A percentile compares a stretch with the other conserved stretches of the same genome.
Conservation (phyloP, 2,797 vertebrate genomes). For the Gambusia yucatana region DNA sequence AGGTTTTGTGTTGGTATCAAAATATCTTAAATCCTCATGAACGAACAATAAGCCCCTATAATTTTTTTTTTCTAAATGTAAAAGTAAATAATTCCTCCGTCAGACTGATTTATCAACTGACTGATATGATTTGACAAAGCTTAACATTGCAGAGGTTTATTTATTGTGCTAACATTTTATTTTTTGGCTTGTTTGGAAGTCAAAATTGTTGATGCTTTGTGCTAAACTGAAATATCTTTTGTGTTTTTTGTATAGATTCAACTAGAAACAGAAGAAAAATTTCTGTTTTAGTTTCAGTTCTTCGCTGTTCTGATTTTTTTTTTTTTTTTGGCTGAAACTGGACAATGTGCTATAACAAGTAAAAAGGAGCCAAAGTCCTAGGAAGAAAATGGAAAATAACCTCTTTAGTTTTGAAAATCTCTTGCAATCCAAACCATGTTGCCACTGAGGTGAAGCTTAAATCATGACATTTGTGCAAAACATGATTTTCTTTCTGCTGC, state of each 20-base stretch:
- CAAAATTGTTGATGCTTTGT: background rate
- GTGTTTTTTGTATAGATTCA: background rate
- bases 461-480: background rate
- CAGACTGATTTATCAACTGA: background rate
- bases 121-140: background rate
- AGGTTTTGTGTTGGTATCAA: background rate
- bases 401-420: background rate
- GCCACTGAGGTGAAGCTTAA: background rate
- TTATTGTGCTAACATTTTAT: background rate
- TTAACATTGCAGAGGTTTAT: background rate
- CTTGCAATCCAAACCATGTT: background rate
- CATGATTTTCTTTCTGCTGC: constrained; percentile 5
- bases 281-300: background rate
- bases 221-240: background rate
- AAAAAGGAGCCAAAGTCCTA: background rate
- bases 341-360: background rate
- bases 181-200: background rate
- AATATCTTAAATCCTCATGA: background rate
- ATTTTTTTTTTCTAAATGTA: background rate
- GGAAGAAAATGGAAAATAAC: background rate
- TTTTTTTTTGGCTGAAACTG: background rate
- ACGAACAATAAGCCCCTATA: background rate
- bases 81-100: background rate
- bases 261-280: background rate
- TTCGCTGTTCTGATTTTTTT: background rate